These are phyloP conservation scores for Chouioia cunea DNA, from an alignment of 2,888 invertebrate species.

Conservation along the genomic window DNA sequence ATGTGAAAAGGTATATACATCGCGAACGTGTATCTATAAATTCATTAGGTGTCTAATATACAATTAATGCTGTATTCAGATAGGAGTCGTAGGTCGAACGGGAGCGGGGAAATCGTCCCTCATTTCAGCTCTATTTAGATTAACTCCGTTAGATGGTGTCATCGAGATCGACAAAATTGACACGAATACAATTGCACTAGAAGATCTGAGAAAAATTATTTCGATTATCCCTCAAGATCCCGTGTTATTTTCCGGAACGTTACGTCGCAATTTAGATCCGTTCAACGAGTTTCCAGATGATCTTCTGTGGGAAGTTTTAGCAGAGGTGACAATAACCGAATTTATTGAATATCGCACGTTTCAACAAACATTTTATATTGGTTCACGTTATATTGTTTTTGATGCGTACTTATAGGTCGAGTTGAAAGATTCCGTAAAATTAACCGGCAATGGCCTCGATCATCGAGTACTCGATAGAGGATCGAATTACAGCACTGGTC, in stretches of 20 bases:
- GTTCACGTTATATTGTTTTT: too few relatives aligned
- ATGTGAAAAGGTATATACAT: constrained; percentile 62
- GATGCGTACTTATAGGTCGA: constrained; percentile 77
- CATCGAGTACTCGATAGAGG: constrained; percentile 82
- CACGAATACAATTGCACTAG: constrained; percentile 71
- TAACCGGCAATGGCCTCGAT: constrained; percentile 74
- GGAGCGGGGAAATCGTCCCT: constrained; percentile 82
- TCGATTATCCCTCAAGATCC: constrained; percentile 80
- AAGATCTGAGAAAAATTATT: constrained; percentile 72
- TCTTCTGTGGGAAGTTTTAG: constrained; percentile 72
- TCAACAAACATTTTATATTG: too few relatives aligned
- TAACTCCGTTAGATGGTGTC: constrained; percentile 73
- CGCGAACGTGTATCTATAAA: too few relatives aligned
- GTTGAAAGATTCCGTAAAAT: constrained; percentile 77
- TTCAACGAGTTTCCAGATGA: constrained; percentile 72
- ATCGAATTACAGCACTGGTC: constrained; percentile 89
- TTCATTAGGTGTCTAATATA: not conserved
- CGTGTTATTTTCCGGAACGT: constrained; percentile 75
- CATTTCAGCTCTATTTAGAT: constrained; percentile 79
- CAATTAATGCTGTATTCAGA: constrained; percentile 54
- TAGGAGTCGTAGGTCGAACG: constrained; percentile 80
- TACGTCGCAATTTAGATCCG: constrained; percentile 78
- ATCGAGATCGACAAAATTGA: constrained; percentile 74
- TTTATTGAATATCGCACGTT: too few relatives aligned
- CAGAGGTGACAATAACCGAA: constrained; percentile 70